Base-by-base conservation (phyloP, 1,140 invertebrate genomes). In the Probaryconus sp. region DNA sequence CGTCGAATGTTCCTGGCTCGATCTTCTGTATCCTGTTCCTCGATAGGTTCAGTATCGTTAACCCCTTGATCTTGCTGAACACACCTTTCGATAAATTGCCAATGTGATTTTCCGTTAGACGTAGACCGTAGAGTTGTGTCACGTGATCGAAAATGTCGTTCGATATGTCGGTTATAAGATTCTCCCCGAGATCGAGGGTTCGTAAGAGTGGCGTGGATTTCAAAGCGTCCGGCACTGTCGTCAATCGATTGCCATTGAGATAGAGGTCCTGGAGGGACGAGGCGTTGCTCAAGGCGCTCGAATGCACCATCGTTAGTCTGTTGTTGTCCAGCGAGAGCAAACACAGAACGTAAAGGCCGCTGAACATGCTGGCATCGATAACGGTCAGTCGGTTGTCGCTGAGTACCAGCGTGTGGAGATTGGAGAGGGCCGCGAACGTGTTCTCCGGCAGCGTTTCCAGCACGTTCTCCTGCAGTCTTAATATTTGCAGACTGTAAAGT, bases 11-110 rank as follows among this genome's bases (percentile, higher is more conserved):
- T 13, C 94, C 95, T 0, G 92, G 89, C 82, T 97, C 94, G n/a
- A 97, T 93, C 80, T 90, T 90, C 76, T 94, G 92, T 51, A 98
- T 93, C 81, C 94, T 93, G 86, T 97, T 97, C 50, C 93, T 89
- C 9, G 95, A 95, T 47, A 97, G 89, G 87, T 97, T 97, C 14
- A 97, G 88, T 72, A 96, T 95, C 87, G 95, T 94, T 18, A 98
- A 87, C 2, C 94, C 92, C 21, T 91, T 91, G 90, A 97, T 92
- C 83, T 93, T 92, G 78, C 92, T 92, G 82, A 97, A 96, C 4
- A 95, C 91, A 1, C 94, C 94, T 83, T 93, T 94, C 4, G 91
- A 91, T 5, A 97, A 91, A 82, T 95, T 95, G n/a, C 92, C 93
- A 65, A 97, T 93, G 73, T 93, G 92, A 86, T 97, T 97, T 86